Percentiles rank a stretch among this genome's conserved stretches.
These are phyloP conservation scores for Chitala chitala DNA, from an alignment of 2,113 vertebrate genomes.

Conservation along the genomic window DNA sequence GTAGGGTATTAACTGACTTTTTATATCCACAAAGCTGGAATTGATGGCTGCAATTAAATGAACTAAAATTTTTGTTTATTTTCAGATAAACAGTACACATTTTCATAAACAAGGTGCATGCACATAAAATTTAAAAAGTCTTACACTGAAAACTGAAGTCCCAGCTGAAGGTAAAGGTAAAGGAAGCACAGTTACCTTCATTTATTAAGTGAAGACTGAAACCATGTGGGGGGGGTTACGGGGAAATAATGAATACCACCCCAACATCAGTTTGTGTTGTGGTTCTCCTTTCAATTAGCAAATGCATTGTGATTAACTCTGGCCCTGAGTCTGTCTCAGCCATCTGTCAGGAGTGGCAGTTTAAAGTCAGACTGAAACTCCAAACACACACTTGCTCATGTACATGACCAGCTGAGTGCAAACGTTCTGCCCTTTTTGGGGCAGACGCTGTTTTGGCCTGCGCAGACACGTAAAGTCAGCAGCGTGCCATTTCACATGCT, in stretches of 20 bases:
- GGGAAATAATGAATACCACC: background rate
- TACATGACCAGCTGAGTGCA: background rate
- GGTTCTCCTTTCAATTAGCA: background rate
- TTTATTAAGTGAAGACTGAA: too few species aligned
- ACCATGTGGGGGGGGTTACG: background rate
- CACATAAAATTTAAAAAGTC: background rate
- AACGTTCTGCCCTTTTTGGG: background rate
- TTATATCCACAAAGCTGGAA: too few species aligned
- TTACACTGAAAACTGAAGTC: background rate
- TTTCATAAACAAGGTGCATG: too few species aligned
- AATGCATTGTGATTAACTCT: slow-evolving; percentile 16
- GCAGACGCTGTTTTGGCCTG: background rate
- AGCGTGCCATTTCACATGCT: too few species aligned
- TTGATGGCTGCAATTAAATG: too few species aligned
- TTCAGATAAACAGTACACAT: too few species aligned
- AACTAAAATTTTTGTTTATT: too few species aligned
- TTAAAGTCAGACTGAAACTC: slow-evolving; percentile 20
- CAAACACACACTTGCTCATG: background rate
- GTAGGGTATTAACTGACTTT: too few species aligned
- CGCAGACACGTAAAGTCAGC: background rate
- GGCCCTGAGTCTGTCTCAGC: background rate
- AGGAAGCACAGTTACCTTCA: too few species aligned
- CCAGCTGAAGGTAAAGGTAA: too few species aligned
- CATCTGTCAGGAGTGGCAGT: slow-evolving; percentile 8
- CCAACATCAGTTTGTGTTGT: background rate